phyloP scores from a whole-genome alignment of 2,113 vertebrate genomes.

The Rhea americana region DNA sequence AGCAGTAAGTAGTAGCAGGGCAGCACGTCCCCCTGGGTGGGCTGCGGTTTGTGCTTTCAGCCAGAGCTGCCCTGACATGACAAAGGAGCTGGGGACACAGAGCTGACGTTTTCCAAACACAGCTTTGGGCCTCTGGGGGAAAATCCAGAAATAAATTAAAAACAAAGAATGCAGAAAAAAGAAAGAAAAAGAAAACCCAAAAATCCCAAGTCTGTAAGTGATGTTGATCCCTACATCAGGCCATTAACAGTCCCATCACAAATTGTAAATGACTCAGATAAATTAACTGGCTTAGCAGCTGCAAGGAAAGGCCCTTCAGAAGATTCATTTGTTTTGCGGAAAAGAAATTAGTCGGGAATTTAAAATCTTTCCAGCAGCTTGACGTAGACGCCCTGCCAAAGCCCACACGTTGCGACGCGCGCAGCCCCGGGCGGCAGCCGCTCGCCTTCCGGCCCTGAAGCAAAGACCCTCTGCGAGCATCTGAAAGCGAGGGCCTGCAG shows the following conservation, averaged over 20 bases:
- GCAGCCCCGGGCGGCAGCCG: neutral
- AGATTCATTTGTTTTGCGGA: slow-evolving; percentile 60
- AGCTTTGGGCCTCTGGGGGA: slow-evolving; percentile 56
- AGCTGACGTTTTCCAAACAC: slow-evolving; percentile 73
- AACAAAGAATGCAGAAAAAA: slow-evolving; percentile 16
- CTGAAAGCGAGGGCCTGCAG: neutral
- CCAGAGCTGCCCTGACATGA: slow-evolving; percentile 67
- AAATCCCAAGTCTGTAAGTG: neutral
- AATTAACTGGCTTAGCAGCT: slow-evolving; percentile 74
- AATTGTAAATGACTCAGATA: slow-evolving; percentile 70
- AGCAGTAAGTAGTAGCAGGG: slow-evolving; percentile 67
- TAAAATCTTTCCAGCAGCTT: slow-evolving; percentile 42
- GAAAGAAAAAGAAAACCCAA: slow-evolving; percentile 19
- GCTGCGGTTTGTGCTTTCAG: slow-evolving; percentile 73
- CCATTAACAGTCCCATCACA: slow-evolving; percentile 74
- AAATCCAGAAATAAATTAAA: slow-evolving; percentile 61
- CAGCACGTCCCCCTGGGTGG: slow-evolving; percentile 78
- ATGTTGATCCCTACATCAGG: slow-evolving; percentile 49
- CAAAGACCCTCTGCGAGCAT: neutral
- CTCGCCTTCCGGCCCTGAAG: neutral
- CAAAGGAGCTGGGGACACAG: slow-evolving; percentile 57
- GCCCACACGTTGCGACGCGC: neutral
- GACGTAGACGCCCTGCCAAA: slow-evolving; percentile 25
- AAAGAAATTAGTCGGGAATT: slow-evolving; percentile 66
- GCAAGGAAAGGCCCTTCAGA: slow-evolving; percentile 51